Base-by-base conservation (phyloP, 2,888 invertebrate genomes). In the Calliphora vomitoria region DNA sequence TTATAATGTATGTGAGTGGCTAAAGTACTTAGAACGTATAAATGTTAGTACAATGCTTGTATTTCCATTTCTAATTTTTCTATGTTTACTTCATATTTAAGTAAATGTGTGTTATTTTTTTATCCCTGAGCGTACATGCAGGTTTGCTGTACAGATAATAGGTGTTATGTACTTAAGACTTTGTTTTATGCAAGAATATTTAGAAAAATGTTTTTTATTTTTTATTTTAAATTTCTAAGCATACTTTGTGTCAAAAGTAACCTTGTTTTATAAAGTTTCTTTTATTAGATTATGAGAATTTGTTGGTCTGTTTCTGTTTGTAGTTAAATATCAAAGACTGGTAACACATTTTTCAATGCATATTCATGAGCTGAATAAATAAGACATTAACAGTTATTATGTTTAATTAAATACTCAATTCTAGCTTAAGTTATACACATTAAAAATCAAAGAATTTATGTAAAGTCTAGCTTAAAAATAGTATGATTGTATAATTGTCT, bases 231-330 rank as follows among this genome's bases (percentile, higher is more conserved):
- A 72, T 55, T 58, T 74, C 44, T 60, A 44, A 44, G 25, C 20
- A 74, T 74, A 74, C 55, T 55, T n/a, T 74, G 74, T 60, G n/a
- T 10, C 10, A 60, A 60, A 74, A 47, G 60, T 74, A 60, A 60
- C 60, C 60, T 47, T 44, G 31, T 60, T 60, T 18, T 2, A n/a
- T 47, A 60, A 25, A n/a, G 31, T 47, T 47, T 47, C 4, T 47
- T 60, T n/a, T 60, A 31, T 44, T 44, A 6, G 44, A 18, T 13
- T 13, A 4, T 8, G 18, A 5, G 6, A 53, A 53, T 38, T 64
- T 38, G 13, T 38, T 15, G 11, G 0, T 38, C 35, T 64, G 53
- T 35, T 6, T 4, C 35, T 35, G 35, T 35, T 5, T 35, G 35
- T 35, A 25, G 25, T 25, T 25, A 6, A 35, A 35, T 6, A 35